phyloP scores from a whole-genome alignment of 2,888 invertebrate genomes.

The Coelogynopora nodosa region DNA sequence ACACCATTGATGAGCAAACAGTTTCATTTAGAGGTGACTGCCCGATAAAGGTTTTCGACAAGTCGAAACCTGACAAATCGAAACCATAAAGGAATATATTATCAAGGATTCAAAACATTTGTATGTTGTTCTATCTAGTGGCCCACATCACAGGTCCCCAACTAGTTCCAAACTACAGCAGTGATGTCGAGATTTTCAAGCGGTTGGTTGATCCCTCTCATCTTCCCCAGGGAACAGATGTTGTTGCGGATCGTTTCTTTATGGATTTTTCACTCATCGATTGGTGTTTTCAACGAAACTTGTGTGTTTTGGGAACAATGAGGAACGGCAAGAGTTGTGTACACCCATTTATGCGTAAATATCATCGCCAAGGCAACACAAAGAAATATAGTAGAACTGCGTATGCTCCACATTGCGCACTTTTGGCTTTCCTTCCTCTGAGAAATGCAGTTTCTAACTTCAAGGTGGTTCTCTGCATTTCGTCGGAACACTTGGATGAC shows the following conservation, averaged over 20 bases:
- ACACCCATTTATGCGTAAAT: slow-evolving; percentile 1
- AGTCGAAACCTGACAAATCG: not conserved
- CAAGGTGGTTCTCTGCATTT: slow-evolving; percentile 28
- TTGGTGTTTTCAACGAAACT: slow-evolving; percentile 1
- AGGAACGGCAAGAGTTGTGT: slow-evolving; percentile 4
- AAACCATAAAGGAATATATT: not conserved
- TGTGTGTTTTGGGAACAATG: slow-evolving; percentile 14
- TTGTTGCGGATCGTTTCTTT: slow-evolving; percentile 7
- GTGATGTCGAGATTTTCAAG: slow-evolving; percentile 25
- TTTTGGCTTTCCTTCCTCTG: slow-evolving; percentile 11
- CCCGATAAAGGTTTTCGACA: not conserved
- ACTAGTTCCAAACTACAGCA: slow-evolving; percentile 24
- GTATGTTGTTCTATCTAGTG: slow-evolving; percentile 9
- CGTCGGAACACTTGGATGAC: slow-evolving; percentile 4
- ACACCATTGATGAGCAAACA: slow-evolving; percentile 24
- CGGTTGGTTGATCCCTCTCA: not conserved
- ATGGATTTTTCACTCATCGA: slow-evolving; percentile 13
- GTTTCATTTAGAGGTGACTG: slow-evolving; percentile 9
- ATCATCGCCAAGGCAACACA: slow-evolving; percentile 8
- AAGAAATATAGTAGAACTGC: slow-evolving; percentile 9
- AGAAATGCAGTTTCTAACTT: slow-evolving; percentile 23
- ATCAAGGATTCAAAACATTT: not conserved
- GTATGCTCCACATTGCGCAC: slow-evolving; percentile 16
- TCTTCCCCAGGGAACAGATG: slow-evolving; percentile 22
- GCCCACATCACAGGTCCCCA: slow-evolving; percentile 1